Evolutionary conservation across 53 echinoderm and acorn worm genomes (phyloP).

Genomic region (Glandiceps talaboti): DNA sequence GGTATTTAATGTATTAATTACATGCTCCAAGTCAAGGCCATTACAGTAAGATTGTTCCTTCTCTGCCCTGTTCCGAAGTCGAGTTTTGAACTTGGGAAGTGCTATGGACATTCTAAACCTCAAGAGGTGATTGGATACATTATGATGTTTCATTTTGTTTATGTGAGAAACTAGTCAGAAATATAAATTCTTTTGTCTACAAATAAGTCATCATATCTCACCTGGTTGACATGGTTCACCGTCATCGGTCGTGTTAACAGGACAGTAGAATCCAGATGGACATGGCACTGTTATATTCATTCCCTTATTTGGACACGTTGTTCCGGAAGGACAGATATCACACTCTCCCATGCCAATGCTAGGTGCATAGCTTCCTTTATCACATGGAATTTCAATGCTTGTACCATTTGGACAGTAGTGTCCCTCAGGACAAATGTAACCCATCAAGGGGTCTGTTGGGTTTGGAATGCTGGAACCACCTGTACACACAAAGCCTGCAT

Average conservation of each 20-base stretch:
- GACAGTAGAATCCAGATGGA: slow-evolving; percentile 79
- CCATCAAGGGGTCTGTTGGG: slow-evolving; percentile 50
- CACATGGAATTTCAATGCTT: slow-evolving; percentile 44
- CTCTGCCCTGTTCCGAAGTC: too few relatives aligned
- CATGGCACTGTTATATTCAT: slow-evolving; percentile 79
- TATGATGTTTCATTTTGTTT: too few relatives aligned
- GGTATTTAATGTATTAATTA: too few relatives aligned
- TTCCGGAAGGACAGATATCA: slow-evolving; percentile 51
- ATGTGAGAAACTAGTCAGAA: too few relatives aligned
- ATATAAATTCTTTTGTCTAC: too few relatives aligned
- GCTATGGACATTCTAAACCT: too few relatives aligned
- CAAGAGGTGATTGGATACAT: too few relatives aligned
- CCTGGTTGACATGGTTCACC: slow-evolving; percentile 77
- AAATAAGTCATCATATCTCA: slow-evolving; percentile 18
- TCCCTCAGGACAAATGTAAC: slow-evolving; percentile 83
- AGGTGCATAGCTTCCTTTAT: slow-evolving; percentile 84
- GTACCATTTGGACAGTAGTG: slow-evolving; percentile 77
- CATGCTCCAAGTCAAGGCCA: too few relatives aligned
- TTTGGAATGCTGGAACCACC: slow-evolving; percentile 74
- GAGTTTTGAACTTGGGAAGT: too few relatives aligned
- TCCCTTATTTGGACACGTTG: slow-evolving; percentile 64
- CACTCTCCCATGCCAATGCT: slow-evolving; percentile 49
- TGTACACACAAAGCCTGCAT: slow-evolving; percentile 78
- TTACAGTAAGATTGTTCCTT: too few relatives aligned
- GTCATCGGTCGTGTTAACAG: slow-evolving; percentile 50